phyloP scores from a whole-genome alignment of 2,797 vertebrate species.

The Falco berigora region DNA sequence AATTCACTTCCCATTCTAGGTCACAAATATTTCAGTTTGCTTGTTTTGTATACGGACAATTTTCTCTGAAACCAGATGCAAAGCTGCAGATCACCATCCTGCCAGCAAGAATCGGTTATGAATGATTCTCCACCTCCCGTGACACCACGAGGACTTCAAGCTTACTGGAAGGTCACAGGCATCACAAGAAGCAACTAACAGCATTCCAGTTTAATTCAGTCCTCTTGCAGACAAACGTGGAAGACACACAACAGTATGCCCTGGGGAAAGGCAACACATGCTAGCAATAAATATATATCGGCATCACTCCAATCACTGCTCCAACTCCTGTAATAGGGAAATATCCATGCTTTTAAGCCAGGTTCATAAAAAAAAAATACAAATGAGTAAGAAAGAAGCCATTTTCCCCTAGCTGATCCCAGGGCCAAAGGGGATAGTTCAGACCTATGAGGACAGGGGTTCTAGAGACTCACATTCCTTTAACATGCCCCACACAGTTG shows the following conservation, averaged over 20 bases:
- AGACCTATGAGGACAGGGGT: neutral
- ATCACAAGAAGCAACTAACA: neutral
- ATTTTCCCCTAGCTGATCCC: neutral
- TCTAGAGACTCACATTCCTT: neutral
- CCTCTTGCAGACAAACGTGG: neutral
- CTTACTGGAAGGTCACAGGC: neutral
- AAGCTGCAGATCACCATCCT: neutral
- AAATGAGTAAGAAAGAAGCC: neutral
- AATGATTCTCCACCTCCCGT: neutral
- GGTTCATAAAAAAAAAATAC: neutral
- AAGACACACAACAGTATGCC: neutral
- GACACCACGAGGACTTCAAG: neutral
- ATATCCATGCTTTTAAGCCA: neutral
- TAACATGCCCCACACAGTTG: neutral
- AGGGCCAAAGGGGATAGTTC: neutral
- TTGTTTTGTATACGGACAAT: neutral
- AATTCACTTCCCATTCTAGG: constrained; percentile 14
- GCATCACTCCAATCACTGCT: neutral
- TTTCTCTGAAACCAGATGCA: neutral
- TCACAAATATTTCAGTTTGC: neutral
- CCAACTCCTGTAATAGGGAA: neutral
- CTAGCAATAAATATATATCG: neutral
- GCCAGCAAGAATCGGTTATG: neutral
- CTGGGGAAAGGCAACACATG: neutral
- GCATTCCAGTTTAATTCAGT: neutral